Conservation (phyloP, 2,113 vertebrate genomes). For the Drymodes brunneopygia region DNA sequence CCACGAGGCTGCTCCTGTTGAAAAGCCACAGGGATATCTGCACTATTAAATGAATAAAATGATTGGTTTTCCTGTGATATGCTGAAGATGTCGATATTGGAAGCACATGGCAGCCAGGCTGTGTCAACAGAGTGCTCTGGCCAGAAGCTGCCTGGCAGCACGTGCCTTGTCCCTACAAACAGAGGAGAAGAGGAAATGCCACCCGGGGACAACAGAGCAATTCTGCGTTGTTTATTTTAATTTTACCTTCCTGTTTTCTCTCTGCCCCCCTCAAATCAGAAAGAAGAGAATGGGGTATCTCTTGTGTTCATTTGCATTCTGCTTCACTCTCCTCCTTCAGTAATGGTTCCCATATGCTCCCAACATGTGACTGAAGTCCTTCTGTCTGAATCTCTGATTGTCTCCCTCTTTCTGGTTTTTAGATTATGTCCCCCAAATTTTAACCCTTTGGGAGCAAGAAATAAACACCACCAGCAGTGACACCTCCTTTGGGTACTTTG, state of each 20-base stretch:
- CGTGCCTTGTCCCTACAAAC: rapidly evolving
- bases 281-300: not conserved
- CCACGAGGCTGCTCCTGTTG: not conserved
- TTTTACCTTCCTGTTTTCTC: not conserved
- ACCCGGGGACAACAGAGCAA: not conserved
- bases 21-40: not conserved
- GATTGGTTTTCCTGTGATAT: not conserved
- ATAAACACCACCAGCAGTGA: not conserved
- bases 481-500: not conserved
- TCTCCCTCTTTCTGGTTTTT: not conserved
- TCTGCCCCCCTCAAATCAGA: not conserved
- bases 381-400: not conserved
- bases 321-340: not conserved
- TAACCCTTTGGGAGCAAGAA: not conserved
- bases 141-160: not conserved
- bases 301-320: not conserved
- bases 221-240: not conserved
- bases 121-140: not conserved
- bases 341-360: conserved; percentile 33
- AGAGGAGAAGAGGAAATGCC: not conserved
- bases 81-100: not conserved
- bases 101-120: not conserved
- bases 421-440: not conserved
- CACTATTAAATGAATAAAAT: not conserved
- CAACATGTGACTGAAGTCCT: not conserved